Evolutionary conservation across 1,140 invertebrate species (phyloP).

Genomic region (Cyclargus thomasi): DNA sequence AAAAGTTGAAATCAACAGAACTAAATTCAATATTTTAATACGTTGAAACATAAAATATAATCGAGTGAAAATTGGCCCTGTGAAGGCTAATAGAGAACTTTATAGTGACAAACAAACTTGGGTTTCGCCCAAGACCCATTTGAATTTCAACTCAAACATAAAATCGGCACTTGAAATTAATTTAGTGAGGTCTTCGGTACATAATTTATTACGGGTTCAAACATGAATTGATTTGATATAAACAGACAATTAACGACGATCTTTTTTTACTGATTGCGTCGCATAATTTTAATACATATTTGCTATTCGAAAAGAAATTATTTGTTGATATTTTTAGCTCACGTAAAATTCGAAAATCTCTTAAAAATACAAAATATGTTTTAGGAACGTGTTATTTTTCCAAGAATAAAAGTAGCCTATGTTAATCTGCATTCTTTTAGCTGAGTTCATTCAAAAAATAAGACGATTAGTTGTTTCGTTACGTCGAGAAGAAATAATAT

Average conservation of each 20-base stretch:
- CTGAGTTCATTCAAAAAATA: too few species aligned
- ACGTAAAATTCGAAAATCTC: too few species aligned
- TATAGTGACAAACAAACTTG: slow-evolving; percentile 3
- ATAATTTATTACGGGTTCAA: not conserved
- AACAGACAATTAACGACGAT: not conserved
- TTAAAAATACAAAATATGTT: too few species aligned
- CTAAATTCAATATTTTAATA: too few species aligned
- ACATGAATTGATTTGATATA: not conserved
- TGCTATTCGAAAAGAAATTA: too few species aligned
- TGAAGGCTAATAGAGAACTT: not conserved
- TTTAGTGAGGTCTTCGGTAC: not conserved
- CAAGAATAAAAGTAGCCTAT: too few species aligned
- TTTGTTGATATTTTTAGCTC: too few species aligned
- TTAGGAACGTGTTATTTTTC: too few species aligned
- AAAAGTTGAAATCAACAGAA: too few species aligned
- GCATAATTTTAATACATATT: not conserved
- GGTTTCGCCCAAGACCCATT: not conserved
- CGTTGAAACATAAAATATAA: not conserved
- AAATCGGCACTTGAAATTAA: slow-evolving; percentile 4
- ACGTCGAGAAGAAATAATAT: too few species aligned
- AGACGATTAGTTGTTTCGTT: too few species aligned
- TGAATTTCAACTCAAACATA: slow-evolving; percentile 1
- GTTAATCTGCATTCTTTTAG: too few species aligned
- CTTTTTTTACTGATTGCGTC: not conserved
- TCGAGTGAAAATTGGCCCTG: not conserved